phyloP scores from a whole-genome alignment of 1,140 invertebrate species.

The Procambarus virginalis region DNA sequence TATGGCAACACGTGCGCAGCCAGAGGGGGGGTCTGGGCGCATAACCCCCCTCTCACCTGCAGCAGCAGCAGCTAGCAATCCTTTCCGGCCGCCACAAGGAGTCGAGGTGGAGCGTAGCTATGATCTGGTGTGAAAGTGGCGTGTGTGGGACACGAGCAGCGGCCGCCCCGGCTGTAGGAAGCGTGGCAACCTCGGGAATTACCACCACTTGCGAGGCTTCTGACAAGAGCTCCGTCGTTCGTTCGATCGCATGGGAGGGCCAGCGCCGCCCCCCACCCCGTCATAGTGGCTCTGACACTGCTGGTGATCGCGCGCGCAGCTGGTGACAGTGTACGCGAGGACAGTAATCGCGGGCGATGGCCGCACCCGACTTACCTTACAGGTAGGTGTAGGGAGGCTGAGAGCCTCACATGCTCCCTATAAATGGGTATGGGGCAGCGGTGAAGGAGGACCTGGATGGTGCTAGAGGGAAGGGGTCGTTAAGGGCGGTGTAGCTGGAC shows the following conservation, averaged over 20 bases:
- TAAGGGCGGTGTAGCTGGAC: too few relatives aligned
- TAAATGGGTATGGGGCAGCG: too few relatives aligned
- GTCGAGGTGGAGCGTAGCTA: slow-evolving; percentile 8
- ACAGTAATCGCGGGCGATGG: slow-evolving; percentile 40
- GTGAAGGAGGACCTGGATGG: too few relatives aligned
- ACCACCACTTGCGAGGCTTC: slow-evolving; percentile 33
- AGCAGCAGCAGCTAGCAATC: neutral
- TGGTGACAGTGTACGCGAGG: slow-evolving; percentile 16
- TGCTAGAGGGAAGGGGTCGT: too few relatives aligned
- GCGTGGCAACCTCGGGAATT: slow-evolving; percentile 4
- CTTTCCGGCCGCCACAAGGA: slow-evolving; percentile 11
- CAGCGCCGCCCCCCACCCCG: slow-evolving; percentile 5
- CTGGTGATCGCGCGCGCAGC: slow-evolving; percentile 25
- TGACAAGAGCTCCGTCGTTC: slow-evolving; percentile 20
- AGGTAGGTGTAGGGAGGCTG: slow-evolving; percentile 11
- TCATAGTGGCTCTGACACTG: slow-evolving; percentile 25
- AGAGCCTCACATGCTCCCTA: too few relatives aligned
- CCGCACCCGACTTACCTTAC: slow-evolving; percentile 42
- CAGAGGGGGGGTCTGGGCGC: neutral
- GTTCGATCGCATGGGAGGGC: slow-evolving; percentile 36
- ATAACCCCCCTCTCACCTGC: neutral
- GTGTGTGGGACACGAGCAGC: neutral
- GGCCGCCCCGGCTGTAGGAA: neutral
- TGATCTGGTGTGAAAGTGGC: neutral
- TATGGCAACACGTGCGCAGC: slow-evolving; percentile 43